Conservation (phyloP, 2,888 invertebrate genomes). For the Cephus runcator region DNA sequence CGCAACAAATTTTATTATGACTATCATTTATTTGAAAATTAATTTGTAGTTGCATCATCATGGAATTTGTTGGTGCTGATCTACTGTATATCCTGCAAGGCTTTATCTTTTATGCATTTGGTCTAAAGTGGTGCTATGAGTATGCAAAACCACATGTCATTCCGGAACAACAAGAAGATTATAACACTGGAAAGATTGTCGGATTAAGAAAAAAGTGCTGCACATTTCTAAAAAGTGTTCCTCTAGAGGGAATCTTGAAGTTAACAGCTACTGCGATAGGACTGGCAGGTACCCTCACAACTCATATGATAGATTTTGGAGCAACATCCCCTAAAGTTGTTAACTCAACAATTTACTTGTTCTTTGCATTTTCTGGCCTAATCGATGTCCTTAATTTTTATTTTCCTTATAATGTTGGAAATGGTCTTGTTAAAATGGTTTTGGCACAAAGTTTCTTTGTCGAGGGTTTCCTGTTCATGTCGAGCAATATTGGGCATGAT, state of each 20-base stretch:
- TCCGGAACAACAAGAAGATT: constrained; percentile 31
- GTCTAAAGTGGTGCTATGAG: constrained; percentile 58
- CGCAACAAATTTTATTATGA: no score
- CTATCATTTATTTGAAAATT: no score
- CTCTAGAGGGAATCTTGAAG: constrained; percentile 54
- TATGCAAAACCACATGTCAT: constrained; percentile 42
- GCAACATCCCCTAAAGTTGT: constrained; percentile 53
- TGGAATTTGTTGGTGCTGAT: constrained; percentile 36
- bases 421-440: constrained; percentile 57
- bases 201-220: constrained; percentile 32
- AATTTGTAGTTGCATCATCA: constrained; percentile 2
- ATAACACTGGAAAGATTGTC: constrained; percentile 30
- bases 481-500: constrained; percentile 35
- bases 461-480: constrained; percentile 60
- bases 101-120: constrained; percentile 54
- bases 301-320: constrained; percentile 41
- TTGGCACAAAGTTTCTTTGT: constrained; percentile 61
- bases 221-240: constrained; percentile 43
- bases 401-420: constrained; percentile 57
- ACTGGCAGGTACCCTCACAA: constrained; percentile 48
- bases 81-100: constrained; percentile 52
- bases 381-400: constrained; percentile 63
- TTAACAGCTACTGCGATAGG: constrained; percentile 55
- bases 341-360: constrained; percentile 61
- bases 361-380: constrained; percentile 63